Conservation (phyloP, 2,797 vertebrate genomes). For the Pteropus rufus region DNA sequence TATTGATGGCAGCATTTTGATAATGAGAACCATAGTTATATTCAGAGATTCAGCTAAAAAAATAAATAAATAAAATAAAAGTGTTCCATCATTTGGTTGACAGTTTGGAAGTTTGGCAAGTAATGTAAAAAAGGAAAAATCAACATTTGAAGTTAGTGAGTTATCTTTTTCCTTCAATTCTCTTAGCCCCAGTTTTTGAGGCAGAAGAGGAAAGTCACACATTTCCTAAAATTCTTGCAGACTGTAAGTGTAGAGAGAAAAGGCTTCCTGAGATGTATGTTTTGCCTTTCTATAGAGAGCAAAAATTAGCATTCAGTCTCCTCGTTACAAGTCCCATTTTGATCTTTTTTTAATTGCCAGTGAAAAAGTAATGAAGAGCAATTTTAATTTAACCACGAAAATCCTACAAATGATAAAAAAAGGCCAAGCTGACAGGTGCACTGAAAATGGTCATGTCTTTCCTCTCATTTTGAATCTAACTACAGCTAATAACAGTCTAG, state of each 20-base stretch:
- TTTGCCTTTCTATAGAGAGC: constrained; percentile 45
- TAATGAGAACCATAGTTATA: not conserved
- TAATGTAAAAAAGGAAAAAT: not conserved
- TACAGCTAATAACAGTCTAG: not conserved
- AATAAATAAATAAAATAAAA: not conserved
- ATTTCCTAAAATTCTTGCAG: not conserved
- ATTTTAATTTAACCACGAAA: constrained; percentile 58
- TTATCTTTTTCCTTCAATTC: not conserved
- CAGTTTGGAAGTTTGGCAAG: not conserved
- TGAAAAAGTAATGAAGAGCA: constrained; percentile 68
- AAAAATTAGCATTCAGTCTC: constrained; percentile 63
- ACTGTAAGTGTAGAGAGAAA: constrained; percentile 10
- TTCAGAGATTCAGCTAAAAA: not conserved
- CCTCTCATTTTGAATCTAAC: constrained; percentile 6
- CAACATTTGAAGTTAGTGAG: not conserved
- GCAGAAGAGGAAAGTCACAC: not conserved
- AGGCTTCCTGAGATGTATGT: not conserved
- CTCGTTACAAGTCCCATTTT: constrained; percentile 66
- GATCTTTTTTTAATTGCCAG: constrained; percentile 72
- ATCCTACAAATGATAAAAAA: constrained; percentile 54
- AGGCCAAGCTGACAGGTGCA: not conserved
- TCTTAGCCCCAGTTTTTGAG: not conserved
- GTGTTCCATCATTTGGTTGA: not conserved
- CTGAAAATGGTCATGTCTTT: constrained; percentile 19
- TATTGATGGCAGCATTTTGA: not conserved